Evolutionary conservation across 2,888 invertebrate genomes (phyloP).

Genomic region (Rapana venosa): DNA sequence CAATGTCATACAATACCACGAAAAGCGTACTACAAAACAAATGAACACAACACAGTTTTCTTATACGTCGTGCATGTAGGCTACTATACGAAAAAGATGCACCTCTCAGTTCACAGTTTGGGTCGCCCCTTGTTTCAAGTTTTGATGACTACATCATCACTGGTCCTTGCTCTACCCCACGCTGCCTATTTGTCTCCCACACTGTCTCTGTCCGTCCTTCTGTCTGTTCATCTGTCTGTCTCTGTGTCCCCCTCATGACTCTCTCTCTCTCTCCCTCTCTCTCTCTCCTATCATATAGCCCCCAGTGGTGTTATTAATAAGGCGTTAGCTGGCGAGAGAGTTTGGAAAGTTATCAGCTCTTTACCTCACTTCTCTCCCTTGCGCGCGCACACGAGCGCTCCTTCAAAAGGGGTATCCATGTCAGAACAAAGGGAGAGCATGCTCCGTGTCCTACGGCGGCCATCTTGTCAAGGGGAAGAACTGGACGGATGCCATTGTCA

Average conservation of each 20-base stretch:
- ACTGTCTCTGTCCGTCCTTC: neutral
- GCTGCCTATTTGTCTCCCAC: neutral
- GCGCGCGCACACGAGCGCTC: conserved; percentile 23
- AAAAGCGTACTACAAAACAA: too few relatives aligned
- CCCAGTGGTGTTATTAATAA: conserved; percentile 27
- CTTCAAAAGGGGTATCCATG: conserved; percentile 32
- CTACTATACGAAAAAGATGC: too few relatives aligned
- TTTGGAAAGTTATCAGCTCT: conserved; percentile 25
- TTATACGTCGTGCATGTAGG: too few relatives aligned
- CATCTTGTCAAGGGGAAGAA: conserved; percentile 33
- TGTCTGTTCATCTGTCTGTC: neutral
- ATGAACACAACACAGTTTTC: too few relatives aligned
- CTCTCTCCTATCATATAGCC: neutral
- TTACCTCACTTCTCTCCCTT: neutral
- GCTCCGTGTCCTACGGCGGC: conserved; percentile 31
- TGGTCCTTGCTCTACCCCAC: neutral
- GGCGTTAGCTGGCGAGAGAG: neutral
- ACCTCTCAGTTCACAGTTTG: neutral
- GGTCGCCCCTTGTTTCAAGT: neutral
- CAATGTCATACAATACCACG: too few relatives aligned
- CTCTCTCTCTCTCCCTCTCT: too few relatives aligned
- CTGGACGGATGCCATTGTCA: neutral
- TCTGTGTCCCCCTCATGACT: neutral
- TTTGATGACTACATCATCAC: neutral
- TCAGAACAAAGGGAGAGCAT: conserved; percentile 31